Evolutionary conservation across 2,888 invertebrate species (phyloP).

Genomic region (Eurois occulta): DNA sequence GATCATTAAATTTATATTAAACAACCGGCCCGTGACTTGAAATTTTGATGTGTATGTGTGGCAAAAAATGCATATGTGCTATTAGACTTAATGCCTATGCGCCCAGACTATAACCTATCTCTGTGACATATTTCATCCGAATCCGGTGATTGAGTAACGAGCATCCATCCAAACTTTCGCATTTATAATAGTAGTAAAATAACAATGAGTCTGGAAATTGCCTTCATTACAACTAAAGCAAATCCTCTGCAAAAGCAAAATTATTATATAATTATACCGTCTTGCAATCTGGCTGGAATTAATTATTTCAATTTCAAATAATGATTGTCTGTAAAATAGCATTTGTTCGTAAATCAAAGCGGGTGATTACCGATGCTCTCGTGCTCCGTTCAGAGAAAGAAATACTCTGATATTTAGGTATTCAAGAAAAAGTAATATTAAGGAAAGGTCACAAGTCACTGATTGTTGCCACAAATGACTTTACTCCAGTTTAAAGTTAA

Average conservation of each 20-base stretch:
- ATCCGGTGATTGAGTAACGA: too few species aligned
- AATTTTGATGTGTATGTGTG: too few species aligned
- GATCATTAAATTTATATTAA: neutral
- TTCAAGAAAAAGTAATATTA: conserved; percentile 3
- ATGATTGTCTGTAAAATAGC: neutral
- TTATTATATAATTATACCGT: too few species aligned
- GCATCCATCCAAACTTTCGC: too few species aligned
- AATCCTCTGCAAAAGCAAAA: neutral
- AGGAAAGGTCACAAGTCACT: conserved; percentile 49
- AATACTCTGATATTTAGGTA: neutral
- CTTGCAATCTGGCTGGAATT: neutral
- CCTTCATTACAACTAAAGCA: neutral
- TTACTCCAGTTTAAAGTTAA: conserved; percentile 52
- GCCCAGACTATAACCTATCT: too few species aligned
- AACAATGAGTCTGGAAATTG: neutral
- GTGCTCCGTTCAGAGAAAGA: neutral
- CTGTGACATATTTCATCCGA: too few species aligned
- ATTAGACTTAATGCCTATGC: too few species aligned
- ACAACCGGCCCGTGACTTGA: neutral
- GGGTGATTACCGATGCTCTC: neutral
- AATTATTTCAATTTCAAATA: neutral
- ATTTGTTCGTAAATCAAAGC: neutral
- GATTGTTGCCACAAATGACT: conserved; percentile 10
- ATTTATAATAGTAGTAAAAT: too few species aligned
- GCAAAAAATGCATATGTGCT: too few species aligned